Percentiles rank a stretch among this genome's conserved stretches.
Conservation (phyloP, 2,797 vertebrate genomes). For the Leontopithecus rosalia region DNA sequence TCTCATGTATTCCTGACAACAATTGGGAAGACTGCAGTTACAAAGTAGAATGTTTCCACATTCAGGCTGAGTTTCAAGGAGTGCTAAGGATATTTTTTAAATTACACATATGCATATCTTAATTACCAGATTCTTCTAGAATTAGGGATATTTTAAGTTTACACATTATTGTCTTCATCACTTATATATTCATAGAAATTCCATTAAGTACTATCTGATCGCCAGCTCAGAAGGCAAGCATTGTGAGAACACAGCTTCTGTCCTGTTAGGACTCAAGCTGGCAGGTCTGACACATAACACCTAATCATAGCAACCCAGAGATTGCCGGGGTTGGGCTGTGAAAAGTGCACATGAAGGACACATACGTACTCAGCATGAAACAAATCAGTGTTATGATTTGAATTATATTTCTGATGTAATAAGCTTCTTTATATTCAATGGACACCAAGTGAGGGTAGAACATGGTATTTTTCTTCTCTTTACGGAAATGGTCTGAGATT, state of each 20-base stretch:
- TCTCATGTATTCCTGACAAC: neutral
- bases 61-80: neutral
- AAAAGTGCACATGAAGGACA: neutral
- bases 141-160: neutral
- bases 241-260: neutral
- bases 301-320: neutral
- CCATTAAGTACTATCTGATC: neutral
- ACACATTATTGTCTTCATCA: neutral
- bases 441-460: neutral
- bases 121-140: neutral
- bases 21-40: neutral
- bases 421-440: neutral
- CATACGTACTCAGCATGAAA: rapidly evolving
- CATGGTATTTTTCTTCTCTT: neutral
- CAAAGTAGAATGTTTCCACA: neutral
- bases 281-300: neutral
- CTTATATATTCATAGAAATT: neutral
- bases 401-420: neutral
- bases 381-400: neutral
- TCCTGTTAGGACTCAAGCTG: neutral
- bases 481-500: neutral
- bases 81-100: neutral
- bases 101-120: too few species aligned
- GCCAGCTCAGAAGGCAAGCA: neutral
- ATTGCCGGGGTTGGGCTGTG: neutral